A percentile compares a stretch with the other conserved stretches of the same genome.
Evolutionary conservation across 2,888 invertebrate genomes (phyloP).

Genomic region (Camptogramma bilineatum): DNA sequence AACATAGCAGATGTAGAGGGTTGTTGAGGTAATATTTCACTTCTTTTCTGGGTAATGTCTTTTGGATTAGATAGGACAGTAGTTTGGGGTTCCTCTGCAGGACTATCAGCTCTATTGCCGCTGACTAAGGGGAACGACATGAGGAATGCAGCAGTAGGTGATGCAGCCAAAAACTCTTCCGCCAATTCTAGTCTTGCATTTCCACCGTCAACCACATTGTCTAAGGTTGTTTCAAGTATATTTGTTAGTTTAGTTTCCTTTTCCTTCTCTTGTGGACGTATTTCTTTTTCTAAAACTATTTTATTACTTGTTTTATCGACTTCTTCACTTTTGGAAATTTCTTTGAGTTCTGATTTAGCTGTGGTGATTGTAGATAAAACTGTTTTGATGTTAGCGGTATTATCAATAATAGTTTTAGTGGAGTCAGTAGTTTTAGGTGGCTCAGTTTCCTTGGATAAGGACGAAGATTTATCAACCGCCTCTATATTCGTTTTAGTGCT

Average conservation of each 20-base stretch:
- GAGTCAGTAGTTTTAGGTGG: slow-evolving; percentile 18
- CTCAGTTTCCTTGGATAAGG: slow-evolving; percentile 18
- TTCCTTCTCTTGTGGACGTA: slow-evolving; percentile 57
- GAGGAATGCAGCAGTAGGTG: slow-evolving; percentile 91
- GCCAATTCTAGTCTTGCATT: slow-evolving; percentile 86
- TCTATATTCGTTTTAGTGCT: slow-evolving; percentile 19
- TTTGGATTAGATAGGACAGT: slow-evolving; percentile 52
- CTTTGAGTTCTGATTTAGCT: slow-evolving; percentile 36
- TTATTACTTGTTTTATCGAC: slow-evolving; percentile 51
- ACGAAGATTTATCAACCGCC: slow-evolving; percentile 12
- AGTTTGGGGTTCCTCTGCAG: slow-evolving; percentile 70
- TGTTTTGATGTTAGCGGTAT: slow-evolving; percentile 17
- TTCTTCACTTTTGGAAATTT: slow-evolving; percentile 39
- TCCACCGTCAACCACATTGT: slow-evolving; percentile 78
- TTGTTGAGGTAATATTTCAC: slow-evolving; percentile 54
- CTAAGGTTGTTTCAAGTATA: slow-evolving; percentile 73
- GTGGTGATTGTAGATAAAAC: slow-evolving; percentile 28
- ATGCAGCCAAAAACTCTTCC: slow-evolving; percentile 82
- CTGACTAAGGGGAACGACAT: slow-evolving; percentile 91
- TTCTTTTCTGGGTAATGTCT: slow-evolving; percentile 54
- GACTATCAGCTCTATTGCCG: slow-evolving; percentile 81
- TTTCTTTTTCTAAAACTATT: slow-evolving; percentile 48
- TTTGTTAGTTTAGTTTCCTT: slow-evolving; percentile 72
- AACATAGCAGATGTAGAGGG: slow-evolving; percentile 47
- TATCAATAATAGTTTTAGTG: slow-evolving; percentile 13